Evolutionary conservation across 2,888 invertebrate species (phyloP).

Genomic region (Lochmaea capreae): DNA sequence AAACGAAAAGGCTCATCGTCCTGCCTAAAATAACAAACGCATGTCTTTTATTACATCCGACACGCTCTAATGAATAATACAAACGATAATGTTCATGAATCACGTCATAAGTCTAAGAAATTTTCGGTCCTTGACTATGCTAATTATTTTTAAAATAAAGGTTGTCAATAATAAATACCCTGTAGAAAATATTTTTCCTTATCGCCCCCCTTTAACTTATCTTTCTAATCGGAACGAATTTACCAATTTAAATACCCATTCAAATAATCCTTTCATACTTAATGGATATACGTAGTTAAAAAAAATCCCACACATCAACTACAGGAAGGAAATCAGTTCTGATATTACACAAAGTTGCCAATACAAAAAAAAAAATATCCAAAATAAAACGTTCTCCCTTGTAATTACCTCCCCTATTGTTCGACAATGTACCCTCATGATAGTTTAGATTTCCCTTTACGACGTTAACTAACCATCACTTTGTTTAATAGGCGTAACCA

Average conservation of each 20-base stretch:
- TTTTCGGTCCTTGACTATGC: not conserved
- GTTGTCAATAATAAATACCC: not conserved
- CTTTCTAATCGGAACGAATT: not conserved
- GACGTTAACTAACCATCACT: slow-evolving; percentile 46
- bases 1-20: not conserved
- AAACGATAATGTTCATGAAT: not conserved
- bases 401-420: slow-evolving; percentile 48
- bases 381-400: slow-evolving; percentile 43
- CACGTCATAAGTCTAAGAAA: not conserved
- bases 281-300: slow-evolving; percentile 4
- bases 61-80: not conserved
- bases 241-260: slow-evolving; percentile 1
- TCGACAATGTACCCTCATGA: slow-evolving; percentile 54
- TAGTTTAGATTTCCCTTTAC: slow-evolving; percentile 54
- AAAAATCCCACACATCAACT: slow-evolving; percentile 14
- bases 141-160: not conserved
- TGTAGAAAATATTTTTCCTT: no score
- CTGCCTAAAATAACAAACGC: not conserved
- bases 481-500: slow-evolving; percentile 51
- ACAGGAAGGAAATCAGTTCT: slow-evolving; percentile 23
- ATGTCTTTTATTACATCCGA: not conserved
- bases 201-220: not conserved
- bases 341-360: slow-evolving; percentile 22
- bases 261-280: not conserved
- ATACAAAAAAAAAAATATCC: slow-evolving; percentile 32